Evolutionary conservation across 2,113 vertebrate species (phyloP).

Genomic region (Equus przewalskii): DNA sequence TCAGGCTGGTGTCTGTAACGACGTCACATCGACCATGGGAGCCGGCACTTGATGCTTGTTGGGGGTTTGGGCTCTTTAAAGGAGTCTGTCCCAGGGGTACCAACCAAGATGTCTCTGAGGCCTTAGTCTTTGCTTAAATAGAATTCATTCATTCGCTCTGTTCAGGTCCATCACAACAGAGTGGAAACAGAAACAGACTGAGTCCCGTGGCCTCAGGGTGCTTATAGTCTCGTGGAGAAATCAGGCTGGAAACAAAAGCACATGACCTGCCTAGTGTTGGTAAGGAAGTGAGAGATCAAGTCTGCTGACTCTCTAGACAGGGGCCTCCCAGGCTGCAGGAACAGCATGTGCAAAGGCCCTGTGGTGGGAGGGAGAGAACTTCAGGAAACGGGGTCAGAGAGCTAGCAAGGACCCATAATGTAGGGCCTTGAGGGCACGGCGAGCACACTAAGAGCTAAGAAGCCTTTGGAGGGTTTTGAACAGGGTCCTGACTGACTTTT

Average conservation of each 20-base stretch:
- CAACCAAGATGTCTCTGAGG: too few relatives aligned
- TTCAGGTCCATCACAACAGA: too few relatives aligned
- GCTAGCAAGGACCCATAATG: accelerated
- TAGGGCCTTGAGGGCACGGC: accelerated
- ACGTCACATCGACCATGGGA: not conserved
- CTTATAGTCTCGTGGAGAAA: not conserved
- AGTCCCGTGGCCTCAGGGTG: accelerated
- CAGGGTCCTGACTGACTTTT: not conserved
- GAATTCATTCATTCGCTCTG: not conserved
- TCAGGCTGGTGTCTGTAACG: not conserved
- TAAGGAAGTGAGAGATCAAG: too few relatives aligned
- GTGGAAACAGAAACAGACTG: too few relatives aligned
- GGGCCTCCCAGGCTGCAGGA: accelerated
- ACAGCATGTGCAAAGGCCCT: not conserved
- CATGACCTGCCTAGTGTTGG: not conserved
- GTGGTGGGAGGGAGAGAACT: not conserved
- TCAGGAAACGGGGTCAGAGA: not conserved
- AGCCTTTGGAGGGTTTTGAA: not conserved
- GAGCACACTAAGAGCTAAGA: not conserved
- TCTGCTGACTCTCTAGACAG: not conserved
- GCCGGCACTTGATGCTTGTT: not conserved
- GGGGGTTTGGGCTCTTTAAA: not conserved
- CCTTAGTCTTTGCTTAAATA: not conserved
- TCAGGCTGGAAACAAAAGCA: too few relatives aligned
- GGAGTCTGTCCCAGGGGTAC: not conserved